A percentile compares a stretch with the other conserved stretches of the same genome.
Evolutionary conservation across 2,888 invertebrate species (phyloP).

Genomic region (Spilosoma lubricipeda): DNA sequence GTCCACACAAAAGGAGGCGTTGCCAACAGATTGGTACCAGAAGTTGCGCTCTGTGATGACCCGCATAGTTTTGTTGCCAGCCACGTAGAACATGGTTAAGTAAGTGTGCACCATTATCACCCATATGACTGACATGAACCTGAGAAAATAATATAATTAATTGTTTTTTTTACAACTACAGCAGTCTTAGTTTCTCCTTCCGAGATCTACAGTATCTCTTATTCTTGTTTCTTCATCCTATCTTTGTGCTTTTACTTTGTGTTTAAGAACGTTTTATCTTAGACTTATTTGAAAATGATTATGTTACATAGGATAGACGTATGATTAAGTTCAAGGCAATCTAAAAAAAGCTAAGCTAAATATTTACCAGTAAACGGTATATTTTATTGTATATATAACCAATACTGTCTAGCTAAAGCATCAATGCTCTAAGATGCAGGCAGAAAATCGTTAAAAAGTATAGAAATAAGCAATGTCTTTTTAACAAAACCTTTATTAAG

Average conservation of each 20-base stretch:
- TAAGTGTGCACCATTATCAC: slow-evolving; percentile 95
- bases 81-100: slow-evolving; percentile 92
- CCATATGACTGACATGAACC: slow-evolving; percentile 92
- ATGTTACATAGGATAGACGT: background rate
- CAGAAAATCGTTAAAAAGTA: too few relatives aligned
- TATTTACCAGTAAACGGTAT: background rate
- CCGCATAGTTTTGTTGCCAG: slow-evolving; percentile 90
- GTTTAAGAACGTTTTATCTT: background rate
- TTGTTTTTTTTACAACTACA: background rate
- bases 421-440: too few relatives aligned
- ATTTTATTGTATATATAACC: background rate
- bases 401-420: too few relatives aligned
- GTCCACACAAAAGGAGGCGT: slow-evolving; percentile 94
- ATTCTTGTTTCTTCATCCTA: background rate
- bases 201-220: background rate
- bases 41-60: slow-evolving; percentile 91
- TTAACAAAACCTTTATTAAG: too few relatives aligned
- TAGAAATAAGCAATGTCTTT: too few relatives aligned
- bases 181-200: background rate
- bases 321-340: background rate
- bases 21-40: slow-evolving; percentile 93
- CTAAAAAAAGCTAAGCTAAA: background rate
- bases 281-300: background rate
- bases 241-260: too few relatives aligned
- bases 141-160: slow-evolving; percentile 39